A percentile compares a stretch with the other conserved stretches of the same genome.
Conservation (phyloP, 2,797 vertebrate genomes). For the Miichthys miiuy region DNA sequence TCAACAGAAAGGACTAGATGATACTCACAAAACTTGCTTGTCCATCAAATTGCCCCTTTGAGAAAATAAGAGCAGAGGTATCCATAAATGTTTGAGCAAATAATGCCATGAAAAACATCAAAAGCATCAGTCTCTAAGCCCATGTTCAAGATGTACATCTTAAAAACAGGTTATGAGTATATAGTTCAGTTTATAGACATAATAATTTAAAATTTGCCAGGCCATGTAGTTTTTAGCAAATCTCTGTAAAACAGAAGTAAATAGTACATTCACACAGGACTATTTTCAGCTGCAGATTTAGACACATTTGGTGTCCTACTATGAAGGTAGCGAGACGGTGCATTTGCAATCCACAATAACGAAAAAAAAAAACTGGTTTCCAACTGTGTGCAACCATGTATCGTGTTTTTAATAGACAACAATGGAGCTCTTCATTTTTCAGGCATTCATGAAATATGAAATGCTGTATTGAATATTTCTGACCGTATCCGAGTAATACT, state of each 20-base stretch:
- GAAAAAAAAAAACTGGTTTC: no score
- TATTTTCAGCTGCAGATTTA: neutral
- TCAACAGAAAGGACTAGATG: neutral
- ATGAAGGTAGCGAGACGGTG: neutral
- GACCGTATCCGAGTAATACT: no score
- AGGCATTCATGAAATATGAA: no score
- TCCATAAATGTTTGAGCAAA: conserved; percentile 4
- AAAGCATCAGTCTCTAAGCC: neutral
- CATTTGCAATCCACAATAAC: no score
- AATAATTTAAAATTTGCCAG: no score
- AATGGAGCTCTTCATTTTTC: no score
- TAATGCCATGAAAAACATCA: neutral
- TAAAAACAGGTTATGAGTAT: neutral
- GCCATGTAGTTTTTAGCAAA: neutral
- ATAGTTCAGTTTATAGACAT: neutral
- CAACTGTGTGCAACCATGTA: neutral
- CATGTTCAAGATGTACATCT: neutral
- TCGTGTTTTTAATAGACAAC: neutral
- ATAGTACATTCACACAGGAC: neutral
- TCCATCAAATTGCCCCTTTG: conserved; percentile 84
- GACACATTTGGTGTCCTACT: neutral
- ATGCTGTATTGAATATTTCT: neutral
- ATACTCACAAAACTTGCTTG: conserved; percentile 85
- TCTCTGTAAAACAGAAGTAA: neutral
- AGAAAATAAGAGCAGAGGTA: conserved; percentile 31